Percentiles rank a stretch among this genome's conserved stretches.
Evolutionary conservation across 2,797 vertebrate species (phyloP).

Genomic region (Melanogrammus aeglefinus): DNA sequence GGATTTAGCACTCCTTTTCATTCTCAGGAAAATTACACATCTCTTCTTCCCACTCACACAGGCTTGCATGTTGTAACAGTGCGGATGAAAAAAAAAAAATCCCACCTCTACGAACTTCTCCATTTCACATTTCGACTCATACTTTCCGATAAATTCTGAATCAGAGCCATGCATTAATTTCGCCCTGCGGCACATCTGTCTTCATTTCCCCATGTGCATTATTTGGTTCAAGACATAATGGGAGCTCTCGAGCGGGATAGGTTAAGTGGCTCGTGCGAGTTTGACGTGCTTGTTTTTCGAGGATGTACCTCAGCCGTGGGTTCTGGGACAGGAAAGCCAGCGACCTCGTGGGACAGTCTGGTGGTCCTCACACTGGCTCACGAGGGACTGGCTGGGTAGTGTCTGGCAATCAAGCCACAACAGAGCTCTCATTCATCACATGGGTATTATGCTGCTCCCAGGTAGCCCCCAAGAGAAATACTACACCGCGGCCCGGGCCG

Average conservation of each 20-base stretch:
- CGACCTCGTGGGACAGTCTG: conserved; percentile 46
- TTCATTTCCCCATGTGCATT: not conserved
- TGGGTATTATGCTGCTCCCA: conserved; percentile 60
- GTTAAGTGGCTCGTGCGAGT: not conserved
- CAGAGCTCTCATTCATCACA: conserved; percentile 74
- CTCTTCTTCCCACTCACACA: conserved; percentile 35
- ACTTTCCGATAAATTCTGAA: conserved; percentile 15
- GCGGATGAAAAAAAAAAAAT: conserved; percentile 39
- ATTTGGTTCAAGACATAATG: not conserved
- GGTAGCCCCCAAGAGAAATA: conserved; percentile 66
- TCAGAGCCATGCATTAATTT: not conserved
- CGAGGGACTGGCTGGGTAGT: conserved; percentile 44
- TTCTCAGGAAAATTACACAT: conserved; percentile 58
- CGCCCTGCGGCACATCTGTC: not conserved
- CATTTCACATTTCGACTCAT: not conserved
- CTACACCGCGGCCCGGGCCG: conserved; percentile 50
- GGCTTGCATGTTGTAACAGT: conserved; percentile 49
- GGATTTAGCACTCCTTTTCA: conserved; percentile 59
- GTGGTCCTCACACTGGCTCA: conserved; percentile 61
- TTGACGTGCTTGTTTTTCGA: not conserved
- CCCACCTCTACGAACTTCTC: conserved; percentile 1
- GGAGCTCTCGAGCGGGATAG: not conserved
- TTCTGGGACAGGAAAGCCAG: conserved; percentile 36
- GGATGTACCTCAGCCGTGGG: not conserved
- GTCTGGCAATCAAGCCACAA: conserved; percentile 70